Evolutionary conservation across 1,140 invertebrate species (phyloP).

Genomic region (Drosophila ercepeae): DNA sequence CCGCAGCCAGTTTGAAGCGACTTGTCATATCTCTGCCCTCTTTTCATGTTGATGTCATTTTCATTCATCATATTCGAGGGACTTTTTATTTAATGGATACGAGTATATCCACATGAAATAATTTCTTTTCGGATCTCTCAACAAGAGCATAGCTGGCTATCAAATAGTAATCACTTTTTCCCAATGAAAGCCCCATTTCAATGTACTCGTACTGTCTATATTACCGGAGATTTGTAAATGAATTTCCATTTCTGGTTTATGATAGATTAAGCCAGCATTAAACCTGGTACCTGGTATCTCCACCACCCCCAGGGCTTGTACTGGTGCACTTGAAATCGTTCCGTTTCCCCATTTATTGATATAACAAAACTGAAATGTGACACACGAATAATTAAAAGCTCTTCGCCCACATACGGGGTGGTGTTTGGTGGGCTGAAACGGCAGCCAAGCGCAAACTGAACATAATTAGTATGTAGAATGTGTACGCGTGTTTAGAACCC

Average conservation of each 20-base stretch:
- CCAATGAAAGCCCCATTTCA: not conserved
- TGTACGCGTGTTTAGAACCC: not conserved
- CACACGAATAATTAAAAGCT: constrained; percentile 64
- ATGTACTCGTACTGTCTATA: not conserved
- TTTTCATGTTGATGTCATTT: constrained; percentile 51
- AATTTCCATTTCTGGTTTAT: not conserved
- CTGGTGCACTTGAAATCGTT: constrained; percentile 46
- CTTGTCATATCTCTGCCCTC: constrained; percentile 24
- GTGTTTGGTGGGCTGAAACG: constrained; percentile 17
- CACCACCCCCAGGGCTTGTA: constrained; percentile 27
- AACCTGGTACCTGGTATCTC: not conserved
- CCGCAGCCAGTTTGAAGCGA: constrained; percentile 21
- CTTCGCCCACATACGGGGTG: not conserved
- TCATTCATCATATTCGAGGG: constrained; percentile 64
- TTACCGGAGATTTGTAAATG: not conserved
- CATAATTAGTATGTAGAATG: constrained; percentile 58
- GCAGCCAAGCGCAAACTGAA: constrained; percentile 71
- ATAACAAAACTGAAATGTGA: constrained; percentile 50
- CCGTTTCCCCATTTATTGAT: constrained; percentile 52
- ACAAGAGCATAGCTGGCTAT: not conserved
- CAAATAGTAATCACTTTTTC: not conserved
- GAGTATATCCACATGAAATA: constrained; percentile 51
- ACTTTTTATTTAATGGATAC: constrained; percentile 40
- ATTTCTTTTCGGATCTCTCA: constrained; percentile 14
- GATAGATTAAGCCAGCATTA: not conserved